Base-by-base conservation (phyloP, 2,113 vertebrate genomes). In the Brachypodius melanocephalos region DNA sequence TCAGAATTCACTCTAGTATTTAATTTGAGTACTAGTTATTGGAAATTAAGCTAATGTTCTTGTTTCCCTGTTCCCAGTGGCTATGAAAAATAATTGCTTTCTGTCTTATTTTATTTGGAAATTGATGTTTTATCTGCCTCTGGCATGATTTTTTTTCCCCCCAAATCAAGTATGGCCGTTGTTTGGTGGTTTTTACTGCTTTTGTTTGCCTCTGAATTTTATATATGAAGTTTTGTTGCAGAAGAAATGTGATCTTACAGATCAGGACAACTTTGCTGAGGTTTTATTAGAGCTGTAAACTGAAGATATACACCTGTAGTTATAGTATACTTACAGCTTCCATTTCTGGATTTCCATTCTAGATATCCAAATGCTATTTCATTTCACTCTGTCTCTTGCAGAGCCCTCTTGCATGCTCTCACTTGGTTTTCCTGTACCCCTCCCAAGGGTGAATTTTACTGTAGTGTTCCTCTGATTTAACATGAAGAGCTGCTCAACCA, bases 71-170 rank as follows among this genome's bases (percentile, higher is more conserved):
- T 86, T 83, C 45, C 42, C 61, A 68, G n/a, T 4, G 7, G 36
- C 42, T 38, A 43, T 67, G 59, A 63, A 83, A 90, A 93, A 66
- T 25, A 92, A 80, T 80, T 51, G 34, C 9, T 82, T 72, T 22
- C 63, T 91, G 17, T 52, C 15, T 8, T 62, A 12, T 85, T 89
- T 74, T 54, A 26, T 28, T 90, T 81, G 40, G 52, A 79, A 91
- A 52, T 9, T 38, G 48, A 15, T 88, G 17, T 20, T 80, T 12
- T 79, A 31, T 61, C 31, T 82, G 57, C 26, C 25, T 82, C 20
- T 75, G n/a, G 25, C 21, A 11, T 42, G 28, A 25, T 29, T 38
- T 34, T 24, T 69, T 52, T 51, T n/a, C 54, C 32, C 19, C 4
- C 13, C 25, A 57, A 68, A 83, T 65, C 7, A 82, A 59, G 14